These are phyloP conservation scores for Syngnathus floridae DNA, from an alignment of 2,113 vertebrate species.

Conservation along the genomic window DNA sequence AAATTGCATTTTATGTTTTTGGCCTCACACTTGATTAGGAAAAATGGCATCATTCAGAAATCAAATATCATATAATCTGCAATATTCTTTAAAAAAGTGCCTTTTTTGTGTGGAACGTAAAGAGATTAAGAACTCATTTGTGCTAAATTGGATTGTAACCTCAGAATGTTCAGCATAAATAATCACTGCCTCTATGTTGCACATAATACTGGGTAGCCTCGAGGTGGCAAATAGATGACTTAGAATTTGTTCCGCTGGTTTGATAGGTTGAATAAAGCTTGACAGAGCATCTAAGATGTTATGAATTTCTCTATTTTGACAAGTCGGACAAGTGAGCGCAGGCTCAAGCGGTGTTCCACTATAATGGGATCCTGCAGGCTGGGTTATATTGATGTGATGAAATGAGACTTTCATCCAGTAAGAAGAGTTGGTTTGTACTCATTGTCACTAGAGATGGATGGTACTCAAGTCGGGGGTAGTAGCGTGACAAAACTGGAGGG, in stretches of 20 bases:
- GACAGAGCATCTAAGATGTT: neutral
- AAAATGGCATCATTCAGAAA: too few relatives aligned
- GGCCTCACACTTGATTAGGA: too few relatives aligned
- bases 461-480: slow-evolving; percentile 12
- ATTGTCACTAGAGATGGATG: slow-evolving; percentile 26
- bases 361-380: slow-evolving; percentile 31
- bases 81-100: too few relatives aligned
- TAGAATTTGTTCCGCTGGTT: neutral
- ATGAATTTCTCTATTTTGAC: slow-evolving; percentile 4
- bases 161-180: too few relatives aligned
- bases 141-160: too few relatives aligned
- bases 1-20: slow-evolving; percentile 10
- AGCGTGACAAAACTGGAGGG: slow-evolving; percentile 32
- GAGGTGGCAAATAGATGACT: neutral
- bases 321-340: slow-evolving; percentile 6
- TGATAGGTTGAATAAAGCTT: neutral
- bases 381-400: slow-evolving; percentile 35
- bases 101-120: too few relatives aligned
- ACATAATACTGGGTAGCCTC: too few relatives aligned
- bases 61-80: too few relatives aligned
- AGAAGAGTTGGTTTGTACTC: slow-evolving; percentile 5
- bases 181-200: neutral
- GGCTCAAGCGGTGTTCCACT: slow-evolving; percentile 13
- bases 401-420: slow-evolving; percentile 35
- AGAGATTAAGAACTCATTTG: too few relatives aligned